phyloP scores from a whole-genome alignment of 92 coral and sea anemone species.

The Virgularia gustaviana region DNA sequence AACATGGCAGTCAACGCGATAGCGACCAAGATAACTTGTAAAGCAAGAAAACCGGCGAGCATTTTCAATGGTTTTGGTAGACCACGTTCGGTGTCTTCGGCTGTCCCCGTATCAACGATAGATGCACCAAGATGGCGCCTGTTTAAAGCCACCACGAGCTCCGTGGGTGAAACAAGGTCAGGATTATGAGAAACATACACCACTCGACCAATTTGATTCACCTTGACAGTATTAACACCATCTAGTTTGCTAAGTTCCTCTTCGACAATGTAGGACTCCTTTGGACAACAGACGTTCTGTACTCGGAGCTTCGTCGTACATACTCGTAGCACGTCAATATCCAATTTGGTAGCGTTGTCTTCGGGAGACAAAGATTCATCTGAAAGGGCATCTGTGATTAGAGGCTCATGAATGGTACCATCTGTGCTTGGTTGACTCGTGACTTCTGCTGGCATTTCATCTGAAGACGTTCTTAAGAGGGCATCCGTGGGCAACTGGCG shows the following conservation, averaged over 20 bases:
- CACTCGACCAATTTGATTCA: conserved; percentile 94
- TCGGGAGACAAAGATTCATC: too few relatives aligned
- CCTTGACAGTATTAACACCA: conserved; percentile 75
- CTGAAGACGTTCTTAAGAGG: too few relatives aligned
- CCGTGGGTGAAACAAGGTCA: conserved; percentile 73
- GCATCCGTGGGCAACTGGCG: too few relatives aligned
- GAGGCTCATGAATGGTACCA: too few relatives aligned
- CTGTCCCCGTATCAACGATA: conserved; percentile 83
- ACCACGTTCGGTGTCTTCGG: conserved; percentile 37
- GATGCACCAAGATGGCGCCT: conserved; percentile 87
- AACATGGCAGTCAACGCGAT: conserved; percentile 62
- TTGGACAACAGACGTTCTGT: conserved; percentile 89
- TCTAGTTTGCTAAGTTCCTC: conserved; percentile 39
- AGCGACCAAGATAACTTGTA: conserved; percentile 63
- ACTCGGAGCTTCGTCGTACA: conserved; percentile 90
- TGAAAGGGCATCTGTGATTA: too few relatives aligned
- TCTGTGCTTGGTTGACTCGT: too few relatives aligned
- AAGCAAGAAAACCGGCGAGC: conserved; percentile 47
- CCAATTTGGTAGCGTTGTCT: background rate
- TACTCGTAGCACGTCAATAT: conserved; percentile 4
- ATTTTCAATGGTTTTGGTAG: conserved; percentile 62
- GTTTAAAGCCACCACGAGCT: conserved; percentile 69
- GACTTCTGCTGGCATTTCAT: too few relatives aligned
- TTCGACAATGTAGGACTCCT: conserved; percentile 77
- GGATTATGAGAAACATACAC: conserved; percentile 87